Percentiles rank a stretch among this genome's conserved stretches.
Conservation (phyloP, 2,888 invertebrate genomes). For the Xestia sexstrigata region DNA sequence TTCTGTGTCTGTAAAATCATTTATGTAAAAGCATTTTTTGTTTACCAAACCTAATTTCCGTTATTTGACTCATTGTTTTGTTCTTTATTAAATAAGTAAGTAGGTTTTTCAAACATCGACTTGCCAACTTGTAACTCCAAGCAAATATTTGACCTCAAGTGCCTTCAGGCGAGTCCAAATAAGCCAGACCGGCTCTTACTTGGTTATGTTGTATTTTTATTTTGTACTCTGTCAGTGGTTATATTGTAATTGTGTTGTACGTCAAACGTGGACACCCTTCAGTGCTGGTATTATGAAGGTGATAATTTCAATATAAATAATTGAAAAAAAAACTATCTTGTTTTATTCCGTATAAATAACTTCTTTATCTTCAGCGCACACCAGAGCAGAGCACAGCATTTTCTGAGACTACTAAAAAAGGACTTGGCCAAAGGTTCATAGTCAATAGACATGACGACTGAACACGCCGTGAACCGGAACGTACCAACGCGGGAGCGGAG, state of each 20-base stretch:
- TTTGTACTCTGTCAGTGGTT: constrained; percentile 77
- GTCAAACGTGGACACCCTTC: constrained; percentile 89
- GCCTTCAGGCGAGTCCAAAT: constrained; percentile 87
- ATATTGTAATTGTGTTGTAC: constrained; percentile 87
- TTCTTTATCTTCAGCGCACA: too few relatives aligned
- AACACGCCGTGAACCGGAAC: too few relatives aligned
- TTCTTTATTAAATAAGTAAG: constrained; percentile 23
- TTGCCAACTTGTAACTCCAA: constrained; percentile 82
- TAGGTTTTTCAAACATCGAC: constrained; percentile 67
- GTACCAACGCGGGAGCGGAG: too few relatives aligned
- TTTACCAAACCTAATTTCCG: background rate
- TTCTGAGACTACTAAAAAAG: too few relatives aligned
- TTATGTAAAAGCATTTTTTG: constrained; percentile 2
- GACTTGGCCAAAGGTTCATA: too few relatives aligned
- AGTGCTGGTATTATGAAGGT: constrained; percentile 87
- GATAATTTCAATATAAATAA: constrained; percentile 89
- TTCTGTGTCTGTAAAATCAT: constrained; percentile 24
- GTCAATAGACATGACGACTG: too few relatives aligned
- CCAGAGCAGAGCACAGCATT: too few relatives aligned
- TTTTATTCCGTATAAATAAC: constrained; percentile 64
- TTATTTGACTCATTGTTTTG: background rate
- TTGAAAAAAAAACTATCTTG: constrained; percentile 74
- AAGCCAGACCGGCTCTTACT: constrained; percentile 79
- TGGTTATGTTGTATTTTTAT: constrained; percentile 68
- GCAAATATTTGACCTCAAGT: constrained; percentile 85